Base-by-base conservation (phyloP, 2,888 invertebrate genomes). In the Drosophila phalerata region DNA sequence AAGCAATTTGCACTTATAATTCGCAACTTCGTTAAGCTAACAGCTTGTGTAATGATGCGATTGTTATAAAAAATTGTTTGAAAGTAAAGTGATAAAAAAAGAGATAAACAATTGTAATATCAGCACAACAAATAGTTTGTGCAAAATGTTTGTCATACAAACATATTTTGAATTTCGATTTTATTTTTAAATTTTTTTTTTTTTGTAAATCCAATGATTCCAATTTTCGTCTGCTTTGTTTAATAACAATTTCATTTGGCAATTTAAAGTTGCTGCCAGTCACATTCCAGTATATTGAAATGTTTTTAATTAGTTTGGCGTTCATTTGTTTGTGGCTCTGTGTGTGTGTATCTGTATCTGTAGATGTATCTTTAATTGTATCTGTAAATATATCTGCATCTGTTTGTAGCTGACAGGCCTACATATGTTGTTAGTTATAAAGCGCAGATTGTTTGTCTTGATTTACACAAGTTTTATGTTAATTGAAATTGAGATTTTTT, bases 391-490 rank as follows among this genome's bases (percentile, higher is more conserved):
- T 42, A 43, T 22, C 37, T 65, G 51, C 49, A 15, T 32, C 22
- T 22, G 38, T 34, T 28, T 67, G 57, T 58, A 57, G 56, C 63
- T 73, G 32, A n/a, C 37, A 60, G 52, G 43, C 73, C 61, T 45
- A 61, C 74, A 68, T 45, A 40, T 65, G 60, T 37, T 55, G 34
- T 28, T 52, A 45, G 42, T 58, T 78, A 53, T 56, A 56, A 55
- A 38, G 43, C 48, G 67, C 53, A 64, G 49, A 78, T 78, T 48
- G 62, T 49, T 30, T 32, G 55, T 32, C 52, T 63, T 61, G 73
- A 79, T 79, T 79, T 72, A 73, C 70, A 73, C 61, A 51, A 73
- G 52, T 47, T 66, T 72, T 74, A 70, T 88, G 86, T 63, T 73
- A 80, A 88, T 86, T 74, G 68, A 86, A 77, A 74, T 66, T 65